Base-by-base conservation (phyloP, 2,797 vertebrate genomes). In the Notolabrus celidotus region DNA sequence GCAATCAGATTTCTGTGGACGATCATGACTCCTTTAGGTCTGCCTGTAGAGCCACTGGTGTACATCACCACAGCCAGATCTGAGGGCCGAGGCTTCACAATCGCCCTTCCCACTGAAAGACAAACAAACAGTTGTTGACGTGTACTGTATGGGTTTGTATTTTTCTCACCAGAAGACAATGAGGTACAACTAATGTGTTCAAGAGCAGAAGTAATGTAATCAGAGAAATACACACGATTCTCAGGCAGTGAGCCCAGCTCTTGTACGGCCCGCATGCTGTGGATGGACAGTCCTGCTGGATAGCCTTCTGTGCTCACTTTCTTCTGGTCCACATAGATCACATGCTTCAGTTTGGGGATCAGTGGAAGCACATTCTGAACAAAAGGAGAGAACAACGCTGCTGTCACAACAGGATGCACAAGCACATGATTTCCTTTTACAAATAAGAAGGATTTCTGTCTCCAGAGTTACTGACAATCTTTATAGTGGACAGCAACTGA, bases 61-160 rank as follows among this genome's bases (percentile, higher is more conserved):
- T 99, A 99, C 98, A 99, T 99, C 20, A 99, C 95, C 61, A 99
- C 93, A 15, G 98, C 98, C 82, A 98, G 71, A 87, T 99, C 98
- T 0, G 95, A 93, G 7, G 96, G 94, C 74, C 85, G 65, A 10
- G 98, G 98, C 85, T 92, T 93, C 80, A 92, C 92, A 16, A 96
- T 92, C 36, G 84, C 70, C 74, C 86, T 62, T 23, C 41, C 92
- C 77, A 86, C 98, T 99, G 90, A 34, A 61, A 61, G 52, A 68
- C 65, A 82, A 70, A 77, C 47, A 71, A 54, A 42, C 34, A 20
- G 1, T 45, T 36, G 54, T 45, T 23, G 36, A 62, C 11, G 42
- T 36, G 19, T n/a, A 25, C 42, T 59, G 51, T 19, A 22, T 4
- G n/a, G n/a, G n/a, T n/a, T n/a, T n/a, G 33, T 31, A 14, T 10